A percentile compares a stretch with the other conserved stretches of the same genome.
Conservation (phyloP, 2,888 invertebrate genomes). For the Urechis unicinctus region DNA sequence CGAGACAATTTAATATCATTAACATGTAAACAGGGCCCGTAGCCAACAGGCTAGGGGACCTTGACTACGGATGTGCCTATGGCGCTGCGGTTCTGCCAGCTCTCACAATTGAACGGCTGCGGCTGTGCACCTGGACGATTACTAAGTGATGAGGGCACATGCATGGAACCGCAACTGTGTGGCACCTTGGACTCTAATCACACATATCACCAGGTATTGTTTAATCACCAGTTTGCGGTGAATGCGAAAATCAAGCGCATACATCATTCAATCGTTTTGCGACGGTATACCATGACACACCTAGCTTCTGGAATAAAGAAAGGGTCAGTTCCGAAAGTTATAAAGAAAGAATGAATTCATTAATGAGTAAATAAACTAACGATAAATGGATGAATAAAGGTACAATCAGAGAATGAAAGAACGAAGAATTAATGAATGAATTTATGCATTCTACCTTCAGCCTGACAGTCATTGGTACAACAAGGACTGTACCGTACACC, state of each 20-base stretch:
- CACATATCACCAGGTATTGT: background rate
- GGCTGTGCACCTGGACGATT: background rate
- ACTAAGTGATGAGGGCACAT: background rate
- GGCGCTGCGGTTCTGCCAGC: background rate
- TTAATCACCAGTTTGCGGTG: background rate
- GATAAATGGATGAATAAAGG: no score
- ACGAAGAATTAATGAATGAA: background rate
- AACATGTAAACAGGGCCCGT: background rate
- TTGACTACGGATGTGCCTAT: no score
- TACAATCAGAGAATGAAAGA: no score
- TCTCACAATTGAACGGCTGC: background rate
- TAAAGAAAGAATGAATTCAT: no score
- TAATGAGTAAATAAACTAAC: no score
- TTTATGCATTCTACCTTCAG: background rate
- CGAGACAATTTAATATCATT: background rate
- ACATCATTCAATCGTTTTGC: no score
- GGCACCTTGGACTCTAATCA: background rate
- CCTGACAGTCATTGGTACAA: background rate
- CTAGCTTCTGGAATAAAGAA: no score
- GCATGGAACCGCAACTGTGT: background rate
- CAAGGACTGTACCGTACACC: background rate
- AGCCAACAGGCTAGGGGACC: background rate
- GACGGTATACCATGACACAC: no score
- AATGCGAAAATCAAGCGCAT: no score
- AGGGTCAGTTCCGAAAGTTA: no score